Conservation (phyloP, 2,888 invertebrate species). For the Diadromus collaris region DNA sequence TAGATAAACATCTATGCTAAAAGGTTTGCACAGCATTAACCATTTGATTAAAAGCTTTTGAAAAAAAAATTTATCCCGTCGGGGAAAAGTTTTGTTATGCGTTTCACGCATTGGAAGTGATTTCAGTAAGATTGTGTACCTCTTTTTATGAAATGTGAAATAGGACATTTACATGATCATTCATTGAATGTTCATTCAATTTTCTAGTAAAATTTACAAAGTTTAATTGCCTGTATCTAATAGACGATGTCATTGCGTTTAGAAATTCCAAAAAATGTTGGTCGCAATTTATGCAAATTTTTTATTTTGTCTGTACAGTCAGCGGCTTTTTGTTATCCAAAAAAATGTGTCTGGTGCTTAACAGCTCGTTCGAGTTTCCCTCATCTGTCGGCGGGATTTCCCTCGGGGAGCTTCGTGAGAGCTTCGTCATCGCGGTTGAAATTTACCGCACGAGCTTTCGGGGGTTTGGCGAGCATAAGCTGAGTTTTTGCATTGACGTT, state of each 20-base stretch:
- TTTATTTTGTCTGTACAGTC: neutral
- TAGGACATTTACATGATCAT: neutral
- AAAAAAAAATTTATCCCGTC: neutral
- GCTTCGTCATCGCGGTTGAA: conserved; percentile 8
- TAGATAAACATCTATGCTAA: neutral
- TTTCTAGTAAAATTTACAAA: neutral
- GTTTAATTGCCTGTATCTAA: neutral
- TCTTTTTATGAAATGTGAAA: neutral
- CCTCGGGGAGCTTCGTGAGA: neutral
- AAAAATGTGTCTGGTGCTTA: neutral
- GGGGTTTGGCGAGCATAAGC: neutral
- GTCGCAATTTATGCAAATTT: neutral
- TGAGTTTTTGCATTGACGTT: neutral
- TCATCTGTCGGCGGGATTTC: conserved; percentile 6
- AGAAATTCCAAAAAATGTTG: neutral
- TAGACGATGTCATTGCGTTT: neutral
- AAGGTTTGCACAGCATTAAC: neutral
- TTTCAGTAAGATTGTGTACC: neutral
- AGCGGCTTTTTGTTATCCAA: neutral
- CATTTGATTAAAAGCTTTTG: neutral
- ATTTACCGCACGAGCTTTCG: neutral
- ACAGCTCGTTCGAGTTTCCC: neutral
- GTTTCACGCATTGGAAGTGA: neutral
- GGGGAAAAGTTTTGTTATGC: neutral
- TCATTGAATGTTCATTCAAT: neutral